Evolutionary conservation across 2,888 invertebrate species (phyloP), one percentile per base, ranked within the genome.

Genomic region (Spodoptera exigua): DNA sequence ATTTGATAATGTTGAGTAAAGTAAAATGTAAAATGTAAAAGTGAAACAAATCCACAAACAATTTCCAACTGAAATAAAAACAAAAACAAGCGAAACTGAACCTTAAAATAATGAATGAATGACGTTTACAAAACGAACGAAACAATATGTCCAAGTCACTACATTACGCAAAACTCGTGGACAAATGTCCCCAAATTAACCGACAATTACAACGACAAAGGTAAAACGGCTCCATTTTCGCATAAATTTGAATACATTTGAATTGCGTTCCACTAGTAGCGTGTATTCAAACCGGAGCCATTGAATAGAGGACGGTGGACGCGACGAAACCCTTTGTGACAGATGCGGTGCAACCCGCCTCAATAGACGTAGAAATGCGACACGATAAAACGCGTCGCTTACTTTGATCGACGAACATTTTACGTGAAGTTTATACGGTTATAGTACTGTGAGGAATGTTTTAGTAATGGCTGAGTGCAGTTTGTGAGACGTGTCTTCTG

Each of bases 241-340:
- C 47, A 70, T 72, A 70, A 40, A 61, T 70, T 61, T 58, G 61
- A 68, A 72, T 70, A 67, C 40, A 72, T 69, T 62, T 56, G 39
- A 59, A 51, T 73, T 62, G 58, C 40, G 41, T 65, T 55, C 40
- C 41, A 55, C 46, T 61, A 54, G 76, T 62, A 56, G 37, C 53
- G 44, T 32, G 48, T 64, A 67, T 71, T 64, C 54, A 60, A 43
- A 32, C 43, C 49, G 44, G 49, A 43, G 64, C 63, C 61, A 66
- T 69, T 69, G 69, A 76, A 56, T 39, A 61, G 47, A 32, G 44
- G 66, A 60, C 60, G 40, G 45, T 27, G 44, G 45, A 67, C 67
- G 27, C 27, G 61, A 55, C 77, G 56, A 18, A 27, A 27, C 70
- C 70, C 80, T 83, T 86, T 83, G 84, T 86, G 81, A 82, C 82